Evolutionary conservation across 2,797 vertebrate species (phyloP).

Genomic region (Anguilla megastoma): DNA sequence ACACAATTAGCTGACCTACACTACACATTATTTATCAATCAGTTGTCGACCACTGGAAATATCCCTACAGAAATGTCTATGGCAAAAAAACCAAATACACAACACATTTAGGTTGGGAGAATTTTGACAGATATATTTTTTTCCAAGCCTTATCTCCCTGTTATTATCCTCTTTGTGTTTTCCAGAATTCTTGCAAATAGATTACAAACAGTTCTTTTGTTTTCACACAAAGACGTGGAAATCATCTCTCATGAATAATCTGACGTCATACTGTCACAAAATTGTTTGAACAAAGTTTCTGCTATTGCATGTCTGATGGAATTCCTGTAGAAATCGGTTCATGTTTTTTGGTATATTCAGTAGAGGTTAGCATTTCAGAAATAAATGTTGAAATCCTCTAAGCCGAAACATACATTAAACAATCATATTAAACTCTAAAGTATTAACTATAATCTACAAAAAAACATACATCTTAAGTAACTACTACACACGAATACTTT

Average conservation of each 20-base stretch:
- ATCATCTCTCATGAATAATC: not conserved
- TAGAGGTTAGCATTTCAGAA: not conserved
- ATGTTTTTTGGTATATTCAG: not conserved
- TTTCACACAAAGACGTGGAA: not conserved
- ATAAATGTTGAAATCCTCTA: constrained; percentile 8
- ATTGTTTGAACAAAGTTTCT: not conserved
- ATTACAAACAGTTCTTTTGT: not conserved
- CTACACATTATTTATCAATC: constrained; percentile 65
- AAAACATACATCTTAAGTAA: not conserved
- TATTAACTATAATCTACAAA: too few species aligned
- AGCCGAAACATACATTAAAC: not conserved
- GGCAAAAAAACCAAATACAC: not conserved
- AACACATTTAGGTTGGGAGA: not conserved
- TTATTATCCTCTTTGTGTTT: not conserved
- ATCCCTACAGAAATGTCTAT: not conserved
- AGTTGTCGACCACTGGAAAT: not conserved
- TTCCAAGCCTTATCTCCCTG: not conserved
- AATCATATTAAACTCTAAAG: not conserved
- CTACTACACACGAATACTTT: not conserved
- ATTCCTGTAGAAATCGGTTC: not conserved
- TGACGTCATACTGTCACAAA: not conserved
- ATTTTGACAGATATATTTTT: not conserved
- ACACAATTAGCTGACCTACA: constrained; percentile 43
- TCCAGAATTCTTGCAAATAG: not conserved
- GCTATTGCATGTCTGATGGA: not conserved